These are phyloP conservation scores for Chrysodeixis includens DNA, from an alignment of 2,888 invertebrate genomes.

Conservation along the genomic window DNA sequence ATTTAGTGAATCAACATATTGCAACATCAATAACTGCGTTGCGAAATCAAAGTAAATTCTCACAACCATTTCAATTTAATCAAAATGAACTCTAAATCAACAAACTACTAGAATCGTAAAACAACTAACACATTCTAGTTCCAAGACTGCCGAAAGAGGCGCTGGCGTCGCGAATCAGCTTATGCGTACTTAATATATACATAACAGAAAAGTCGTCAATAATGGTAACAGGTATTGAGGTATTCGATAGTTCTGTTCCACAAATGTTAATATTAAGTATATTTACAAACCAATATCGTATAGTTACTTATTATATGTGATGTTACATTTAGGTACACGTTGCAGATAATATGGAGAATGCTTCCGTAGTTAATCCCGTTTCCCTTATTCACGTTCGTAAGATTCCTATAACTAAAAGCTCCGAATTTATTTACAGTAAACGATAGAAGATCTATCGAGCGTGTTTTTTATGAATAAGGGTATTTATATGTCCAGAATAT, in stretches of 20 bases:
- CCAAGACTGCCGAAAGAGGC: slow-evolving; percentile 10
- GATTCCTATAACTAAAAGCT: slow-evolving; percentile 32
- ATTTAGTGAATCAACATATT: neutral
- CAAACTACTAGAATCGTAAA: neutral
- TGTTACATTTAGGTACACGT: slow-evolving; percentile 41
- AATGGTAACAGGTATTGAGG: slow-evolving; percentile 63
- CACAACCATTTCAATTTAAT: neutral
- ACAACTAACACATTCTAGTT: slow-evolving; percentile 11
- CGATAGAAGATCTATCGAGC: neutral
- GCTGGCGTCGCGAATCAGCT: slow-evolving; percentile 16
- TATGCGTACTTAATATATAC: slow-evolving; percentile 39
- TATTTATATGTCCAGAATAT: slow-evolving; percentile 17
- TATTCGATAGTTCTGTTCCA: slow-evolving; percentile 62
- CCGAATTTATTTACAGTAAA: slow-evolving; percentile 36
- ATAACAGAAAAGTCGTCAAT: slow-evolving; percentile 42
- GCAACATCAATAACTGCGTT: neutral
- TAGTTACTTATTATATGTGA: slow-evolving; percentile 53
- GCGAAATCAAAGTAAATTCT: neutral
- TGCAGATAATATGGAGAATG: slow-evolving; percentile 19
- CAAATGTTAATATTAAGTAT: slow-evolving; percentile 42
- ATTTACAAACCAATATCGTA: slow-evolving; percentile 55
- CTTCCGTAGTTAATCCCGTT: slow-evolving; percentile 29
- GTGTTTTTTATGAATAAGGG: slow-evolving; percentile 30
- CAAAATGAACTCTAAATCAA: neutral
- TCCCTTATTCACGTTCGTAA: slow-evolving; percentile 37